Base-by-base conservation (phyloP, 2,113 vertebrate genomes). In the Erythrolamprus reginae region DNA sequence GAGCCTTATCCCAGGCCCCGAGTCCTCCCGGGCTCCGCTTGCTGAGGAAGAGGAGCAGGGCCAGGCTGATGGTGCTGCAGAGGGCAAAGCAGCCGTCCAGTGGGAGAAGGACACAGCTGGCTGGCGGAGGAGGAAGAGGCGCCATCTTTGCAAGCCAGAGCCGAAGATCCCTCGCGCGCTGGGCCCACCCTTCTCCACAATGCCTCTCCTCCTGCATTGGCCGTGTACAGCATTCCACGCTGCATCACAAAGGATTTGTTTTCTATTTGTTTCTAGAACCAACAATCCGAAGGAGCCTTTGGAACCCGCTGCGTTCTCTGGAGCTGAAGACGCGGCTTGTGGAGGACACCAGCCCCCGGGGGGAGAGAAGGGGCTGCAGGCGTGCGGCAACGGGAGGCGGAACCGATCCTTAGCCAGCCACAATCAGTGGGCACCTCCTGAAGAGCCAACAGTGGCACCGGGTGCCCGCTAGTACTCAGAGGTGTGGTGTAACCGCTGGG, bases 241-340 rank as follows among this genome's bases (percentile, higher is more conserved):
- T 24, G 61, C 83, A 85, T 90, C 89, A 90, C 55, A 90, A 90
- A 85, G 89, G 55, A n/a, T 3, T 24, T 15, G n/a, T 90, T 90
- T 52, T 89, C 70, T 15, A 19, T 19, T 4, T 5, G 9, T 55
- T 45, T 89, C 24, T 89, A 89, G 88, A 89, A 89, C 88, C 70
- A 89, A 83, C 88, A 52, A 33, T 70, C 83, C 7, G 5, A 86
- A 52, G 48, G 55, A 86, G 21, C 38, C 13, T 26, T 86, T 38
- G 56, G 33, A 51, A 45, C 8, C 65, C 5, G 2, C n/a, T 3
- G n/a, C 13, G 84, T 90, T 86, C 89, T 86, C 83, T 65, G 47
- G 6, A 42, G n/a, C n/a, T 38, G 33, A 38, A 77, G 65, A 38
- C 33, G 3, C 7, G 5, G 65, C 6, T 38, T 8, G 1, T 8